Percentiles rank a stretch among this genome's conserved stretches.
phyloP scores from a whole-genome alignment of 2,888 invertebrate species.

The Dorcus parallelipipedus region DNA sequence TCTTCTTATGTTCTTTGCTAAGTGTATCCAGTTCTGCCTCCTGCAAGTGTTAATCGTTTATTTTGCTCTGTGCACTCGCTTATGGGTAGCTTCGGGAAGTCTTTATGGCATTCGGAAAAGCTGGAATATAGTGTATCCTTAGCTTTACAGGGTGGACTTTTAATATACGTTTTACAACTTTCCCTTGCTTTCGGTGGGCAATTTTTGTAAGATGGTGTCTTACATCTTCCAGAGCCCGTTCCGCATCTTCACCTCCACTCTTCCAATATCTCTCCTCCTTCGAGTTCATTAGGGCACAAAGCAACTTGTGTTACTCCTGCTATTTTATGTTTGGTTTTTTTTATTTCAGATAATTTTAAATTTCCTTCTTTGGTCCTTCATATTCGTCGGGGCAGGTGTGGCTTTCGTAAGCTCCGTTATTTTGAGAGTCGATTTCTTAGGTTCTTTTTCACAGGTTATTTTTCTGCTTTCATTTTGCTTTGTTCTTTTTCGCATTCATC shows the following conservation, averaged over 20 bases:
- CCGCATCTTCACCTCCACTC: neutral
- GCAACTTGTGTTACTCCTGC: too few species aligned
- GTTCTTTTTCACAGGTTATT: neutral
- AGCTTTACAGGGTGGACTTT: slow-evolving; percentile 12
- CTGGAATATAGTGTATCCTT: slow-evolving; percentile 21
- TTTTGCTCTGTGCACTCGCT: slow-evolving; percentile 17
- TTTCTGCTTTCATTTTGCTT: neutral
- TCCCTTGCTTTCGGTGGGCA: slow-evolving; percentile 16
- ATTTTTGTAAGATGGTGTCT: slow-evolving; percentile 1
- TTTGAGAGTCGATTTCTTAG: neutral
- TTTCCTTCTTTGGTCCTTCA: neutral
- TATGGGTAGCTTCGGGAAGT: slow-evolving; percentile 18
- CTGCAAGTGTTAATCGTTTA: neutral
- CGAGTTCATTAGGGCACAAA: neutral
- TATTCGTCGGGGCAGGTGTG: neutral
- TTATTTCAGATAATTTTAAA: neutral
- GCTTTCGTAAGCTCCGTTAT: neutral
- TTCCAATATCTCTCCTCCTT: neutral
- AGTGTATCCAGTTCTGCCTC: neutral
- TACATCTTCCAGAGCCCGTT: neutral
- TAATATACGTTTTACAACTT: slow-evolving; percentile 3
- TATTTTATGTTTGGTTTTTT: neutral
- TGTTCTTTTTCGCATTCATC: neutral
- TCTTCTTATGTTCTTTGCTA: too few species aligned
- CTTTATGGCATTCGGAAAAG: slow-evolving; percentile 22